These are phyloP conservation scores for Timema cristinae DNA, from an alignment of 2,888 invertebrate genomes.

Conservation along the genomic window DNA sequence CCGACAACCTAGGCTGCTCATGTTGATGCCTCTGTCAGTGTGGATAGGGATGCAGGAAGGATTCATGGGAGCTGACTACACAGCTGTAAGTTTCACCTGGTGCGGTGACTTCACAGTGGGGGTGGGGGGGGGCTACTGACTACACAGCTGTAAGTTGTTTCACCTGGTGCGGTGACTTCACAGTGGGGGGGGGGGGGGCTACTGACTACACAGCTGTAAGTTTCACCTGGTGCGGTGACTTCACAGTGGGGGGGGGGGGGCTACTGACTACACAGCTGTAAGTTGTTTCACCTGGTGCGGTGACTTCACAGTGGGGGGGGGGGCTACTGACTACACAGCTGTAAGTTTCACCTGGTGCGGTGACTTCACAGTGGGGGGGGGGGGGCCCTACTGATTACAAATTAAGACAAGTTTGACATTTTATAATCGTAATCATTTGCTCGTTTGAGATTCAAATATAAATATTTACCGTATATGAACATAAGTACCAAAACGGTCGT, in stretches of 20 bases:
- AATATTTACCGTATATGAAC: too few relatives aligned
- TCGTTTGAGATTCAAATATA: too few relatives aligned
- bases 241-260: neutral
- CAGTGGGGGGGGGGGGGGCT: too few relatives aligned
- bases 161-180: conserved; percentile 19
- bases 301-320: too few relatives aligned
- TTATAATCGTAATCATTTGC: too few relatives aligned
- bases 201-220: conserved; percentile 52
- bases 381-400: too few relatives aligned
- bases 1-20: conserved; percentile 55
- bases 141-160: conserved; percentile 43
- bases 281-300: too few relatives aligned
- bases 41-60: conserved; percentile 68
- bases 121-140: too few relatives aligned
- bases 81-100: conserved; percentile 43
- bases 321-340: conserved; percentile 52
- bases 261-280: too few relatives aligned
- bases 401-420: too few relatives aligned
- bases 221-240: conserved; percentile 18
- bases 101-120: conserved; percentile 19
- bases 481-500: too few relatives aligned
- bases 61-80: conserved; percentile 58
- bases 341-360: conserved; percentile 39
- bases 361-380: neutral
- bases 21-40: conserved; percentile 61